Percentiles rank a stretch among this genome's conserved stretches.
These are phyloP conservation scores for Mesocricetus auratus DNA, from an alignment of 2,113 vertebrate species.

Conservation along the genomic window DNA sequence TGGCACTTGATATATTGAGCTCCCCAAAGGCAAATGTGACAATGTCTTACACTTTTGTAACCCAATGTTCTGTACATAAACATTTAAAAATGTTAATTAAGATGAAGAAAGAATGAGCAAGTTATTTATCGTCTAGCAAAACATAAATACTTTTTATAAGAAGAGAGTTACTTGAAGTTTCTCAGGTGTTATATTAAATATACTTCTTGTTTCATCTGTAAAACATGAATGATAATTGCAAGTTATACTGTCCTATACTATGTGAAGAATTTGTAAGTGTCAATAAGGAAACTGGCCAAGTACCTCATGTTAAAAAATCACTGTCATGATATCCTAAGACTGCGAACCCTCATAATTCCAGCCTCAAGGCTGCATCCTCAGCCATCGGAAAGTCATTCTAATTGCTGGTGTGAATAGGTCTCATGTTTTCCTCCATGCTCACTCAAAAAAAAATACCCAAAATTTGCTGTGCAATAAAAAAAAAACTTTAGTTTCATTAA, in stretches of 20 bases:
- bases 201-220: slow-evolving; percentile 16
- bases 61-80: not conserved
- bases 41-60: not conserved
- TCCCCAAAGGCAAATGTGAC: not conserved
- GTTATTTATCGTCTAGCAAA: not conserved
- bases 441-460: slow-evolving; percentile 11
- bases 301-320: not conserved
- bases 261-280: not conserved
- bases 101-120: not conserved
- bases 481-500: not conserved
- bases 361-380: not conserved
- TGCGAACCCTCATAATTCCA: not conserved
- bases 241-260: not conserved
- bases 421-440: not conserved
- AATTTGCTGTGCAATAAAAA: not conserved
- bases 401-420: not conserved
- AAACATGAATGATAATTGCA: not conserved
- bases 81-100: slow-evolving; percentile 23
- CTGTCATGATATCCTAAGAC: not conserved
- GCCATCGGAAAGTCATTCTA: not conserved
- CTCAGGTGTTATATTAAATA: not conserved
- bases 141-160: slow-evolving; percentile 30
- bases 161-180: not conserved
- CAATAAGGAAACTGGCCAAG: not conserved
- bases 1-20: not conserved